Conservation (phyloP, 2,888 invertebrate species). For the Dicranocentrus wangi region DNA sequence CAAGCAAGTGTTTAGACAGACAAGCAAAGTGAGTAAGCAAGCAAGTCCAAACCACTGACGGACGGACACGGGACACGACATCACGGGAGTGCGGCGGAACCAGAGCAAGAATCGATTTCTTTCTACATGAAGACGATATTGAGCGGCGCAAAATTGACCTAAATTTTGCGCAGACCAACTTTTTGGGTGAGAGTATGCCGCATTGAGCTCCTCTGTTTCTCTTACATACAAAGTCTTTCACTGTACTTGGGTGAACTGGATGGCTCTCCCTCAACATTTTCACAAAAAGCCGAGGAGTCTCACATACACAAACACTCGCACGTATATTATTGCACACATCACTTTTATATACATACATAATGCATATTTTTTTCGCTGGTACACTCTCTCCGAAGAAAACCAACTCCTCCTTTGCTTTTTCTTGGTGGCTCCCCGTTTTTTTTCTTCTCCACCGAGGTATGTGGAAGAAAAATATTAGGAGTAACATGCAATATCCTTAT, state of each 20-base stretch:
- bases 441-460: too few relatives aligned
- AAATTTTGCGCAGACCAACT: conserved; percentile 73
- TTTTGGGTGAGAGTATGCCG: conserved; percentile 66
- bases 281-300: conserved; percentile 26
- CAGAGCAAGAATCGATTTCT: conserved; percentile 73
- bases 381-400: too few relatives aligned
- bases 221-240: conserved; percentile 24
- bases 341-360: neutral
- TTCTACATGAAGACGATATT: conserved; percentile 72
- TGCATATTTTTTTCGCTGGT: conserved; percentile 19
- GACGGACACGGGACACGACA: conserved; percentile 49
- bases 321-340: conserved; percentile 38
- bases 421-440: neutral
- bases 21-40: conserved; percentile 22
- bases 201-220: conserved; percentile 58
- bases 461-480: neutral
- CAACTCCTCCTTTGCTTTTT: neutral
- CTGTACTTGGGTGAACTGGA: conserved; percentile 31
- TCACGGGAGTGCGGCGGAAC: conserved; percentile 62
- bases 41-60: conserved; percentile 49
- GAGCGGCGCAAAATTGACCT: conserved; percentile 73
- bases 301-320: conserved; percentile 17
- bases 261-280: conserved; percentile 26
- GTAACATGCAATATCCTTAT: conserved; percentile 3
- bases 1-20: conserved; percentile 23